Base-by-base conservation (phyloP, 2,113 vertebrate genomes). In the Jaculus jaculus region DNA sequence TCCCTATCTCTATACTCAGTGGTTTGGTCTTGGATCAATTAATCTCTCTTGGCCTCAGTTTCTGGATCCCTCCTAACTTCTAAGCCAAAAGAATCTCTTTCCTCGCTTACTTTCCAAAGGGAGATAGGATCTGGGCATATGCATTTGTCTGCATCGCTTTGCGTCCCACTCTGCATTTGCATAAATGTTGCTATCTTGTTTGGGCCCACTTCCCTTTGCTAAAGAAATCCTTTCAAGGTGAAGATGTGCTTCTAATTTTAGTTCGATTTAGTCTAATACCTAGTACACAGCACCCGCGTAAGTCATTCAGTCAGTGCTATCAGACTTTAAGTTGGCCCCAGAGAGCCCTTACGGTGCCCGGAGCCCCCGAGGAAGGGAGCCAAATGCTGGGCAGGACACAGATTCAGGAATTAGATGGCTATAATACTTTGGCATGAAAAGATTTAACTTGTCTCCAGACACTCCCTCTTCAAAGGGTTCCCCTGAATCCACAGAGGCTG, bases 381-480 rank as follows among this genome's bases (percentile, higher is more conserved):
- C 88, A 87, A 39, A 32, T 71, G 71, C 80, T 84, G 30, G 28
- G 32, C 12, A 69, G 75, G 82, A 81, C 65, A 80, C 20, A 18
- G 83, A 89, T 37, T 87, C 61, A 78, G 73, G 61, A 77, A 69
- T 34, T 30, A 61, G 68, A 79, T 51, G 82, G 72, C 74, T 71
- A n/a, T 54, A 47, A 95, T 83, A 23, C 66, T 42, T 84, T 75
- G 66, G 32, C 42, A 81, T 80, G 78, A 95, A 94, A 92, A 79
- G 54, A 88, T 42, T 86, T 51, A 39, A 54, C 61, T 60, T 63
- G 18, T 90, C 92, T 92, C 79, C 75, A 96, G 92, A 87, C 5
- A 69, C 2, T 20, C 60, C 58, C n/a, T 87, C 51, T 88, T 97
- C 89, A 95, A 96, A 97, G 90, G 71, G 65, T 60, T 72, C 66